Percentiles rank a stretch among this genome's conserved stretches.
Evolutionary conservation across 1,140 invertebrate genomes (phyloP).

Genomic region (Arion vulgaris): DNA sequence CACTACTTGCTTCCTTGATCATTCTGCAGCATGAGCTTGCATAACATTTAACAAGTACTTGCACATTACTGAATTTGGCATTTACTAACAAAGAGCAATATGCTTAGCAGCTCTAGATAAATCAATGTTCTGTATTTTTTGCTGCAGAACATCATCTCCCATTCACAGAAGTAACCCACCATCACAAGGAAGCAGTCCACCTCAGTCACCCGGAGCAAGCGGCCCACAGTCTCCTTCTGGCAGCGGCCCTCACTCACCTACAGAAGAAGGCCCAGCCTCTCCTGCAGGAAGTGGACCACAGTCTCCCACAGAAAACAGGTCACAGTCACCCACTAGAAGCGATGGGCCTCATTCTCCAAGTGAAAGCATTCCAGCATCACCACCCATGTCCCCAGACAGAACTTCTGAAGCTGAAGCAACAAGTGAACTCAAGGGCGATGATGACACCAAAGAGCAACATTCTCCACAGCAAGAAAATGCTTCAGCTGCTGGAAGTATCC

Average conservation of each 20-base stretch:
- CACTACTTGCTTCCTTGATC: too few relatives aligned
- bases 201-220: conserved; percentile 41
- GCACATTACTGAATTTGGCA: too few relatives aligned
- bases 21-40: too few relatives aligned
- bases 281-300: not conserved
- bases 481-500: conserved; percentile 4
- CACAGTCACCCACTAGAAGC: not conserved
- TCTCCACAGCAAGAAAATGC: not conserved
- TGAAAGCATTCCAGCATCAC: conserved; percentile 34
- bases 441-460: not conserved
- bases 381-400: conserved; percentile 16
- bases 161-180: conserved; percentile 31
- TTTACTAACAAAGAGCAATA: too few relatives aligned
- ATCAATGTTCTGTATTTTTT: not conserved
- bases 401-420: not conserved
- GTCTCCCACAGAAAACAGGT: not conserved
- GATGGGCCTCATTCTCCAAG: conserved; percentile 24
- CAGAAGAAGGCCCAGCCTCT: not conserved
- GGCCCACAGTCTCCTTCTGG: conserved; percentile 33
- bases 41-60: too few relatives aligned
- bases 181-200: conserved; percentile 34
- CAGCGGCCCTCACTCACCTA: not conserved
- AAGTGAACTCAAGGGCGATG: not conserved
- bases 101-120: too few relatives aligned
- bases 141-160: not conserved